Conservation (phyloP, 2,113 vertebrate species). For the Prunella himalayana region DNA sequence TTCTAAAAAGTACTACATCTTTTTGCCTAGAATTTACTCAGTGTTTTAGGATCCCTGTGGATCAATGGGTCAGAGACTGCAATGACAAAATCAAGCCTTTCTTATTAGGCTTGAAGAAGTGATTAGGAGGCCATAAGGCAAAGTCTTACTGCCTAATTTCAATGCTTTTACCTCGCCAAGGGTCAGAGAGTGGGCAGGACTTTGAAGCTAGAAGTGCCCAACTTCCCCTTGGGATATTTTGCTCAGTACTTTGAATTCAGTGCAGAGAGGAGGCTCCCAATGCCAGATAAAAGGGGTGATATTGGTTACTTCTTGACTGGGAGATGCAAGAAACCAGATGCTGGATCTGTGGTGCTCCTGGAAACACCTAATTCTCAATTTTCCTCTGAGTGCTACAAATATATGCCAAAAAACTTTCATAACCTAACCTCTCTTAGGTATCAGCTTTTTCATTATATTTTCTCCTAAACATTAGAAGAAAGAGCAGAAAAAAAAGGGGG, state of each 20-base stretch:
- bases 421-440: neutral
- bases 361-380: neutral
- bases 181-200: neutral
- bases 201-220: neutral
- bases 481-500: rapidly evolving
- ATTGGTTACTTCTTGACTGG: neutral
- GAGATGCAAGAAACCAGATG: neutral
- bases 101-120: neutral
- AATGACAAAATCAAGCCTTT: neutral
- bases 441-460: neutral
- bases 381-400: neutral
- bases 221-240: neutral
- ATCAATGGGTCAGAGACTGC: neutral
- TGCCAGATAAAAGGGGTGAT: neutral
- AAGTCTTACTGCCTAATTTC: neutral
- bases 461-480: neutral
- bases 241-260: neutral
- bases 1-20: neutral
- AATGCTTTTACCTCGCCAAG: neutral
- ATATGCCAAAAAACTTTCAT: neutral
- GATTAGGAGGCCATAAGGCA: neutral
- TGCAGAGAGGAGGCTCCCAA: neutral
- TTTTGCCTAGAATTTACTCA: constrained; percentile 14
- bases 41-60: neutral
- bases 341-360: neutral